phyloP scores from a whole-genome alignment of 2,888 invertebrate genomes.

The Osedax fenrisi region DNA sequence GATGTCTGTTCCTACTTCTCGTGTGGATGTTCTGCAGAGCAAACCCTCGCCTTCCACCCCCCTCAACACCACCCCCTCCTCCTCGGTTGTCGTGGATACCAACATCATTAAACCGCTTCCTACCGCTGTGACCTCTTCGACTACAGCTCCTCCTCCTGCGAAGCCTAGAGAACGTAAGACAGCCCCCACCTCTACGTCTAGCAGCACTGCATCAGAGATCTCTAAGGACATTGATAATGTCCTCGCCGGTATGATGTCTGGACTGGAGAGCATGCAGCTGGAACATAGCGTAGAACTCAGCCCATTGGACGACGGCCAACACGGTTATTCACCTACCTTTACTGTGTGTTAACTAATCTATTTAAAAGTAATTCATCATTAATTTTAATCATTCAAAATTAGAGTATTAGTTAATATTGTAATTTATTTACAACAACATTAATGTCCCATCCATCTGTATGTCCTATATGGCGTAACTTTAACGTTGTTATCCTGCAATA shows the following conservation, averaged over 20 bases:
- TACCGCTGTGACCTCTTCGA: not conserved
- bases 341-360: too few species aligned
- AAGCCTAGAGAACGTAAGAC: constrained; percentile 23
- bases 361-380: too few species aligned
- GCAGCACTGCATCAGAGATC: constrained; percentile 37
- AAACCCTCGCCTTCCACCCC: too few species aligned
- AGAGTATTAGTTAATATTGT: too few species aligned
- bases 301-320: not conserved
- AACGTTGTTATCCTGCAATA: too few species aligned
- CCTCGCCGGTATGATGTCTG: constrained; percentile 50
- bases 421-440: too few species aligned
- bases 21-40: not conserved
- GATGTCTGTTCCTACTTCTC: not conserved
- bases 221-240: constrained; percentile 47
- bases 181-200: not conserved
- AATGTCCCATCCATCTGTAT: too few species aligned
- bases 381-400: too few species aligned
- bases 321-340: too few species aligned
- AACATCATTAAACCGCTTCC: not conserved
- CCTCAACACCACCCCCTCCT: not conserved
- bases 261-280: constrained; percentile 46
- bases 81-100: too few species aligned
- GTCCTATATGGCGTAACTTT: too few species aligned
- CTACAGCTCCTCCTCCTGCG: not conserved
- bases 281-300: constrained; percentile 37